A percentile compares a stretch with the other conserved stretches of the same genome.
Evolutionary conservation across 2,113 vertebrate species (phyloP).

Genomic region (Lipophrys pholis): DNA sequence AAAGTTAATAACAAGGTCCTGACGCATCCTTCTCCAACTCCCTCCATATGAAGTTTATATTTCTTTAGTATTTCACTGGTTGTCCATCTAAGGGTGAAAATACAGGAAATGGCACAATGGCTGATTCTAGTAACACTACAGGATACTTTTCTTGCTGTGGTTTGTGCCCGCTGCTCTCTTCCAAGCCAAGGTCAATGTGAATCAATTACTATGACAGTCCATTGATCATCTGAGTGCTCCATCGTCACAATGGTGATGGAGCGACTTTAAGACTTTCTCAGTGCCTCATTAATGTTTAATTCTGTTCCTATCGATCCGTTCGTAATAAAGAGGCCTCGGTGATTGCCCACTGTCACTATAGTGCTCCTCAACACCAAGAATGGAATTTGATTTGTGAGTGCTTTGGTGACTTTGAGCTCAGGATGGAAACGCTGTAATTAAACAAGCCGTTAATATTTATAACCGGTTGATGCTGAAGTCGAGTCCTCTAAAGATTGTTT

Average conservation of each 20-base stretch:
- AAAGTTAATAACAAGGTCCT: too few species aligned
- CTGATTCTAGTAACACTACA: neutral
- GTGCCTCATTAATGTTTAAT: constrained; percentile 73
- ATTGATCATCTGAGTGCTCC: constrained; percentile 65
- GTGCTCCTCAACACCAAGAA: constrained; percentile 21
- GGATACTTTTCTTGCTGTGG: constrained; percentile 14
- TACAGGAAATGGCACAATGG: neutral
- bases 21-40: too few species aligned
- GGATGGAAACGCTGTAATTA: neutral
- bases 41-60: too few species aligned
- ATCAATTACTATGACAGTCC: constrained; percentile 66
- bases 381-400: constrained; percentile 17
- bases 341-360: constrained; percentile 34
- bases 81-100: neutral
- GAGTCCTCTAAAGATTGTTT: neutral
- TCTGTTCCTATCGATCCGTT: constrained; percentile 53
- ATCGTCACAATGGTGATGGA: constrained; percentile 58
- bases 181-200: constrained; percentile 62
- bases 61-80: too few species aligned
- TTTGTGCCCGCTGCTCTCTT: constrained; percentile 38
- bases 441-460: neutral
- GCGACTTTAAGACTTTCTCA: constrained; percentile 64
- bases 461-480: neutral
- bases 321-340: constrained; percentile 50
- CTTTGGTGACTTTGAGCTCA: neutral